Evolutionary conservation across 2,797 vertebrate genomes (phyloP).

Genomic region (Melanotaenia nigrans): DNA sequence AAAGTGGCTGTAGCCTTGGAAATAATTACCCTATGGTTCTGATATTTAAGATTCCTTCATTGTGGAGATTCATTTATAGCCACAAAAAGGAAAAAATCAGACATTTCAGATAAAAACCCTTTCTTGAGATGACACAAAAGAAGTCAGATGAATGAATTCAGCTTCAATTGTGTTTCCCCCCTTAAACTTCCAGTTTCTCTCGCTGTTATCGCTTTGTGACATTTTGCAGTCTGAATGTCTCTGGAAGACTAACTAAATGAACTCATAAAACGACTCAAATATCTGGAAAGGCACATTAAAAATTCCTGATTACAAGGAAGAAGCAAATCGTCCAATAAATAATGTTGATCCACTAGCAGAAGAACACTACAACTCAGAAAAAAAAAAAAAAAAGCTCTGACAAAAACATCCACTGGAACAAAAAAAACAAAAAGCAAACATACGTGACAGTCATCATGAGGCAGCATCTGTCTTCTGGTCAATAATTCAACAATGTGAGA

Average conservation of each 20-base stretch:
- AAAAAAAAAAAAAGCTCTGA: neutral
- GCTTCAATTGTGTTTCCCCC: neutral
- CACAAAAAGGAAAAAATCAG: neutral
- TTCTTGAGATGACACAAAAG: neutral
- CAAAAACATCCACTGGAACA: neutral
- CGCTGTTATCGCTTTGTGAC: neutral
- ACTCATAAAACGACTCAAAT: neutral
- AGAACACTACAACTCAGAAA: neutral
- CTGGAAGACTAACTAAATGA: neutral
- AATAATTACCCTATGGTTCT: neutral
- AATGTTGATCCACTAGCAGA: neutral
- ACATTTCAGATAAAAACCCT: neutral
- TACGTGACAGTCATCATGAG: slow-evolving; percentile 25
- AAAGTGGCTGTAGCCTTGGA: neutral
- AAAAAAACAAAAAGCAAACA: neutral
- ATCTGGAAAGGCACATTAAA: neutral
- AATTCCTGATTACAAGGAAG: neutral
- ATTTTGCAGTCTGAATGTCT: neutral
- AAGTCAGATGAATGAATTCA: neutral
- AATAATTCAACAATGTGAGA: slow-evolving; percentile 74
- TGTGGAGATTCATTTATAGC: neutral
- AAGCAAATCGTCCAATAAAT: neutral
- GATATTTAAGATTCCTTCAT: neutral
- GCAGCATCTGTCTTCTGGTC: slow-evolving; percentile 65
- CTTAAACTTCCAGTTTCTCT: neutral